Evolutionary conservation across 2,797 vertebrate genomes (phyloP).

Genomic region (Margarornis squamiger): DNA sequence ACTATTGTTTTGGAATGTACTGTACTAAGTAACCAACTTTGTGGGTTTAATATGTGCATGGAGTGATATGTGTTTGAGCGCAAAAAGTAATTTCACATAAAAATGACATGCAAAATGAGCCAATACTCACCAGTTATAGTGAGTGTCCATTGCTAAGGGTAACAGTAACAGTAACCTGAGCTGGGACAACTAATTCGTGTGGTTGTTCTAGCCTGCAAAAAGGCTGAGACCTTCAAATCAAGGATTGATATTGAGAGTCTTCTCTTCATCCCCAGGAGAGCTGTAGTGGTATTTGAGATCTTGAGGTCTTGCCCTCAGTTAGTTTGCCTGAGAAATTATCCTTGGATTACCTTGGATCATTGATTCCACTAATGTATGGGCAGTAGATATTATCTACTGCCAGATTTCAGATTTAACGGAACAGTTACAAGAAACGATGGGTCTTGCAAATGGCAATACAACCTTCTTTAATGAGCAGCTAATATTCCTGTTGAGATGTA

Average conservation of each 20-base stretch:
- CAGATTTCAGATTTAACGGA: conserved; percentile 14
- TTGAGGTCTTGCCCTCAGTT: conserved; percentile 39
- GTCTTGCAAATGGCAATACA: conserved; percentile 3
- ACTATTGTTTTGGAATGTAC: background rate
- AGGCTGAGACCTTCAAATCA: conserved; percentile 41
- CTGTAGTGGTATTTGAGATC: conserved; percentile 8
- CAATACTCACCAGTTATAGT: background rate
- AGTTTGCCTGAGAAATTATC: conserved; percentile 63
- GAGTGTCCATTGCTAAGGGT: background rate
- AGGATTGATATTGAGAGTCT: background rate
- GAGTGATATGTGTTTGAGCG: background rate
- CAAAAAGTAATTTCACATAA: background rate
- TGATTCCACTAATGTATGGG: conserved; percentile 53
- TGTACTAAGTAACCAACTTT: background rate
- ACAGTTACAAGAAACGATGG: conserved; percentile 19
- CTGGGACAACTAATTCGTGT: background rate
- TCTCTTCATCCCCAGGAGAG: conserved; percentile 11
- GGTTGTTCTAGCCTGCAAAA: background rate
- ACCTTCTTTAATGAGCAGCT: background rate
- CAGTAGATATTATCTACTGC: background rate
- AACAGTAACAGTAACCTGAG: background rate
- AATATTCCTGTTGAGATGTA: conserved; percentile 3
- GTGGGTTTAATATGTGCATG: background rate
- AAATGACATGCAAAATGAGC: background rate
- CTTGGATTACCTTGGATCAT: conserved; percentile 53